Base-by-base conservation (phyloP, 2,888 invertebrate species). In the Ophonus ardosiacus region DNA sequence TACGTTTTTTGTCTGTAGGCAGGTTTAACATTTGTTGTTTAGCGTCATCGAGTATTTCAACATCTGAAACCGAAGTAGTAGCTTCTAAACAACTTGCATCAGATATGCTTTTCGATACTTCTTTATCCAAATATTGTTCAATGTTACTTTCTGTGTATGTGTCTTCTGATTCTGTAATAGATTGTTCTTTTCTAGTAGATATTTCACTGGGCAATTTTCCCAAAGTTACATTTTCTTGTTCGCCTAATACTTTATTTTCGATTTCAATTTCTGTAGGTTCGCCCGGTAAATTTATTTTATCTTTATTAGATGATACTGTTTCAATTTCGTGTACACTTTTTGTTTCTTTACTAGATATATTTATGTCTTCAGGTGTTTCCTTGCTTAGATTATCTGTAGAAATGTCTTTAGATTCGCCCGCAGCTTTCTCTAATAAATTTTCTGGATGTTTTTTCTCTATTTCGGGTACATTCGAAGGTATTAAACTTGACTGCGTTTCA, bases 61-160 rank as follows among this genome's bases (percentile, higher is more conserved):
- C 31, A 78, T 83, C 81, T 57, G 76, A 80, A 15, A 63, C 56
- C 31, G 76, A 74, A 7, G 84, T 71, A 7, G 43, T 81, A 51
- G 38, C 86, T n/a, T 84, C 86, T 43, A 74, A 38, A 21, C 80
- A 84, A 78, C 74, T 84, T 15, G 63, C 81, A 17, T 80, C 81
- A 10, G 84, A 81, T 13, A 78, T 61, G 61, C 84, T 85, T 71
- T 81, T 84, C 43, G 78, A 84, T 65, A 65, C 65, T 85, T 90
- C 91, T 87, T 90, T 91, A 82, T 91, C 91, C 85, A 91, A 87
- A 88, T 91, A 91, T 87, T 91, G 91, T 86, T 91, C 91, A 24
- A 91, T 89, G 85, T 91, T 90, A 84, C 91, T 91, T 78, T 89
- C 88, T 17, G 87, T 87, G 0, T 90, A 91, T 87, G 90, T 90